Evolutionary conservation across 2,888 invertebrate genomes (phyloP), one percentile per base, ranked within the genome.

Genomic region (Caenorhabditis angaria): DNA sequence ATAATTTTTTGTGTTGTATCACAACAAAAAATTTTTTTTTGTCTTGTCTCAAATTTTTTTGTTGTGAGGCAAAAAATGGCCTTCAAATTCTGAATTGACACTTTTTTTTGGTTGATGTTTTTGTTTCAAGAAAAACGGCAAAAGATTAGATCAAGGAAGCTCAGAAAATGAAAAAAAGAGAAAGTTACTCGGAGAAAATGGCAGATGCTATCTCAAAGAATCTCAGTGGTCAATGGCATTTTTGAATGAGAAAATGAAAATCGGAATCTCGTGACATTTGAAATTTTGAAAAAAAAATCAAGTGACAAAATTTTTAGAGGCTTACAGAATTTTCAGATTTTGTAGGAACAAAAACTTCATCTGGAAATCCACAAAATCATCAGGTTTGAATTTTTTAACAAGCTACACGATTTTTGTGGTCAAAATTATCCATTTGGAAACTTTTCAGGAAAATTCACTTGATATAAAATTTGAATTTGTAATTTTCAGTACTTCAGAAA

Each of bases 91-190:
- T n/a, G n/a, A n/a, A n/a, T n/a, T n/a, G n/a, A n/a, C n/a, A n/a
- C n/a, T n/a, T n/a, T n/a, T n/a, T n/a, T n/a, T n/a, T n/a, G n/a
- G n/a, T n/a, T n/a, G n/a, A n/a, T n/a, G n/a, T n/a, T n/a, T n/a
- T n/a, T n/a, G n/a, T n/a, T n/a, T n/a, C n/a, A n/a, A n/a, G n/a
- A n/a, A n/a, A n/a, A n/a, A n/a, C n/a, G n/a, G n/a, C n/a, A n/a
- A n/a, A n/a, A n/a, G n/a, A n/a, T n/a, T n/a, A 41, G 8, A 41
- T 41, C 41, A 41, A 41, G 41, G 41, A 41, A 41, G 41, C 41
- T 41, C 41, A 18, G n/a, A n/a, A 41, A 18, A 18, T 41, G 41
- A 41, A 41, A 6, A 6, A 41, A 41, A 41, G 10, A 18, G 41
- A 41, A 41, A 41, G 41, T 14, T n/a, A n/a, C n/a, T n/a, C n/a